Evolutionary conservation across 2,888 invertebrate species (phyloP), one percentile per base, ranked within the genome.

Genomic region (Andricus curvator): DNA sequence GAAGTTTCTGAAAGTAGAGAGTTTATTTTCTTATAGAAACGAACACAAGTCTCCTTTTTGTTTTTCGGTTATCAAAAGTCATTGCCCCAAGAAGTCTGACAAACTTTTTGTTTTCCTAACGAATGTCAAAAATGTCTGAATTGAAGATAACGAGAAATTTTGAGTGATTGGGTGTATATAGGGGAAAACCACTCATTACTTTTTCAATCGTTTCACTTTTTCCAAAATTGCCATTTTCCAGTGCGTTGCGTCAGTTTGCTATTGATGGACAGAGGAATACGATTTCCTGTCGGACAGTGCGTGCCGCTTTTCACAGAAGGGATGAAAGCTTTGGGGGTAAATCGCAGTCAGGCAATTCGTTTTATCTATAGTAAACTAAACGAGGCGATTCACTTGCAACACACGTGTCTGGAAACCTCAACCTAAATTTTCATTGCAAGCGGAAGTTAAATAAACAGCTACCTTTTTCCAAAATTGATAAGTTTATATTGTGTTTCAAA

Each of bases 281-380:
- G 68, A 76, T 82, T 79, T 79, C 65, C 77, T 60, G 67, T 48
- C 66, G 67, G 70, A 78, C 77, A 80, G 83, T 82, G 85, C 83
- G 81, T 83, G 86, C 84, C 84, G 83, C 79, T 85, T 84, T 86
- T 84, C 84, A 86, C 25, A 15, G 44, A 48, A 68, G 44, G 68
- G 68, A 37, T 22, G 44, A 25, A 68, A 37, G 44, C 22, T 44
- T 44, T 68, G 68, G 1, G 48, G 9, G 25, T 44, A 68, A 44
- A 68, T 86, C 84, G 82, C 80, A 81, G n/a, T 65, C 76, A 80
- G 79, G 60, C 85, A 81, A 85, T 83, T 68, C 48, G 44, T 68
- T 68, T 68, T 25, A 44, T 22, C 22, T 68, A 67, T 41, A 67
- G 41, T 44, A 67, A 62, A 62, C 80, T 78, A 66, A 79, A 80